Evolutionary conservation across 2,888 invertebrate genomes (phyloP), one percentile per base, ranked within the genome.

Genomic region (Lycophotia porphyrea): DNA sequence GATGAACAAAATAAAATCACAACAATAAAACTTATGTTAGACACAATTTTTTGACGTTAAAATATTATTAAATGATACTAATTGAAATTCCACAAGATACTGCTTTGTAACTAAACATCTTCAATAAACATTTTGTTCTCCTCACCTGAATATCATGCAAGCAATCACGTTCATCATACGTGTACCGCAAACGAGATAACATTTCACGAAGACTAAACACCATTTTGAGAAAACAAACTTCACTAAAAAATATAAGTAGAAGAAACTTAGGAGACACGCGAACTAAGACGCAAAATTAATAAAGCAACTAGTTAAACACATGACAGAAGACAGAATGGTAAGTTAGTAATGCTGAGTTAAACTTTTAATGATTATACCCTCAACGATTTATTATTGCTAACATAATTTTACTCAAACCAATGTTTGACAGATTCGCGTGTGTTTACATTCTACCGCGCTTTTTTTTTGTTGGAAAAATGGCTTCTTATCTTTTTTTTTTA

Each of bases 201-300:
- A 95, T 94, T 84, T 95, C 95, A 88, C 94, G 93, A 84, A 96
- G 91, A 92, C 93, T 93, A 86, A 96, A 96, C 93, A 96, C 92
- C 94, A 95, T 95, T 91, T 89, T 91, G 81, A 86, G 87, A 85
- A 82, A 83, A 86, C 81, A 73, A 80, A 87, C 79, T 82, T 80
- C 80, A 87, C 85, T n/a, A n/a, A 77, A 77, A 81, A 84, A 84
- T 81, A 69, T 65, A 63, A 27, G 63, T 63, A 86, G 71, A 84
- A 80, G 80, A 83, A 84, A 88, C 78, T 82, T 84, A 87, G 71
- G 70, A 82, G 74, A 86, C 76, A 85, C 78, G 72, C 63, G 39
- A 78, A 79, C 42, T 80, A 82, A 82, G 65, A 78, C 75, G 67
- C 69, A 69, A 76, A 77, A 78, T 70, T 72, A 76, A 64, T 73